Conservation (phyloP, 1,140 invertebrate genomes). For the Drosophila carrolli region DNA sequence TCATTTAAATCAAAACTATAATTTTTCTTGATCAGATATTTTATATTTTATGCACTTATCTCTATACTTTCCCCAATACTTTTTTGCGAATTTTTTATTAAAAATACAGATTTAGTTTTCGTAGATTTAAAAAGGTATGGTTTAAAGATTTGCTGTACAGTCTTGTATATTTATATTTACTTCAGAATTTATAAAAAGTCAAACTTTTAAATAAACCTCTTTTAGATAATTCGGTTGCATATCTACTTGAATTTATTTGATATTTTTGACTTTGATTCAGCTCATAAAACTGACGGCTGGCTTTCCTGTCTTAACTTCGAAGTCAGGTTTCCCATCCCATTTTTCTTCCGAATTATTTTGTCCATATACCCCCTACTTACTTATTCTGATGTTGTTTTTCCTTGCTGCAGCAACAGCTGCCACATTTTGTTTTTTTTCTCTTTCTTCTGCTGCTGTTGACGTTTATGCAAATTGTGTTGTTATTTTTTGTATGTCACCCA, state of each 20-base stretch:
- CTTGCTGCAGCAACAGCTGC: constrained; percentile 64
- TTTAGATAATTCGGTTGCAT: not conserved
- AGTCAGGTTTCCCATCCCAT: not conserved
- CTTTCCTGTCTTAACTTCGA: not conserved
- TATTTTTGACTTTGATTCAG: constrained; percentile 5
- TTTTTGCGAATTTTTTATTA: no score
- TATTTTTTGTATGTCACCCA: constrained; percentile 68
- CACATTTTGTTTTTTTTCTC: constrained; percentile 38
- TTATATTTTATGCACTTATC: no score
- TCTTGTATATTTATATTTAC: no score
- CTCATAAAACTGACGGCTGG: constrained; percentile 8
- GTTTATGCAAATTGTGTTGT: constrained; percentile 77
- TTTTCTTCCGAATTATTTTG: not conserved
- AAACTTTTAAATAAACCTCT: not conserved
- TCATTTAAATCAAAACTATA: no score
- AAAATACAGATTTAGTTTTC: no score
- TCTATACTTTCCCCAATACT: no score
- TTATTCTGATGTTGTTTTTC: constrained; percentile 63
- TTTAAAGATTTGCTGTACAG: no score
- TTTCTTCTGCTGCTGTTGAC: constrained; percentile 39
- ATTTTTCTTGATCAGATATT: no score
- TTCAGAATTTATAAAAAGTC: not conserved
- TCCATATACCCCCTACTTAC: constrained; percentile 24
- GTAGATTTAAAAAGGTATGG: no score
- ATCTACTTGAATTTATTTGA: no score